Base-by-base conservation (phyloP, 1,140 invertebrate species). In the Macrobrachium nipponense region DNA sequence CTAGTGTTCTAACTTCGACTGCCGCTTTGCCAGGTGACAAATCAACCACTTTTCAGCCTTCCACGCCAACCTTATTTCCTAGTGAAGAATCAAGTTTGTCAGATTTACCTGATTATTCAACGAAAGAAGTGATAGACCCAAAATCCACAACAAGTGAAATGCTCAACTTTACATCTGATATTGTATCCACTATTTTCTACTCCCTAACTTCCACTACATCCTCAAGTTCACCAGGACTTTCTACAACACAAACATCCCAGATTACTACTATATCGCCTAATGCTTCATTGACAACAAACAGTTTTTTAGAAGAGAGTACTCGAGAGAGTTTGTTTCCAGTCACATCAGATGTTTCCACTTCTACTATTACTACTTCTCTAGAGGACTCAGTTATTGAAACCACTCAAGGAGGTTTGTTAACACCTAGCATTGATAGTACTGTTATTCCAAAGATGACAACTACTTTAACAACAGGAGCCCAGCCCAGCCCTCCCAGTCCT, bases 401-500 rank as follows among this genome's bases (percentile, higher is more conserved):
- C 12, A 51, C 51, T 51, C 51, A 51, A 36, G 68, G 15, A 70
- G n/a, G 12, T 5, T 5, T 15, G 11, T 8, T 43, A 27, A 70
- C 68, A 36, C 23, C 68, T 14, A 10, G 23, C 6, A 7, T 17
- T 10, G 20, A 23, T n/a, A 27, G 23, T 27, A 10, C 68, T 7
- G 20, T 17, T 7, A 6, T 8, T 5, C 14, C 68, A 23, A 27
- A 17, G 36, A 70, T 43, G 36, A 27, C 68, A 23, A 27, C 68
- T 14, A 36, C 68, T 51, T 51, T 43, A 20, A 79, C 76, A 8
- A 68, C 64, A 14, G 76, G 61, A 60, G 62, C 58, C 11, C 82
- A 85, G 51, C 78, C 78, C 59, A 86, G 84, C 51, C 58, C 84
- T 15, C 84, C 84, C 27, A 86, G 84, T 62, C 84, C 84, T 17